phyloP scores from a whole-genome alignment of 2,113 vertebrate species.

The Fukomys damarensis region DNA sequence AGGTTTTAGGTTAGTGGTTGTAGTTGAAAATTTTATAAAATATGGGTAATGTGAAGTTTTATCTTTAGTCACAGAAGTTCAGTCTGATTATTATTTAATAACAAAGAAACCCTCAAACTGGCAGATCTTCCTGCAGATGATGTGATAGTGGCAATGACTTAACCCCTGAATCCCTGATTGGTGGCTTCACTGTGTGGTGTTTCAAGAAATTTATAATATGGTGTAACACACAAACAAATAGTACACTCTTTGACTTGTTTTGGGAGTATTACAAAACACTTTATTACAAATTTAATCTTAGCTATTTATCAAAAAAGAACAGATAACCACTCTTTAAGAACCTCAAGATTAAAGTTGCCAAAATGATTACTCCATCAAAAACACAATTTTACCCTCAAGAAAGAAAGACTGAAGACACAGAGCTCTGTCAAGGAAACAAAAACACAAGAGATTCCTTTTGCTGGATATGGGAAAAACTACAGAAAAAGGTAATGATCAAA shows the following conservation, averaged over 20 bases:
- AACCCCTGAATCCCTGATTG: conserved; percentile 64
- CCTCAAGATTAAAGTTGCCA: conserved; percentile 66
- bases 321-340: conserved; percentile 73
- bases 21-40: conserved; percentile 83
- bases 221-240: conserved; percentile 58
- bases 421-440: conserved; percentile 57
- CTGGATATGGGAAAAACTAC: neutral
- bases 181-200: conserved; percentile 65
- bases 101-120: conserved; percentile 37
- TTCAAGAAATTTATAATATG: conserved; percentile 50
- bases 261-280: conserved; percentile 82
- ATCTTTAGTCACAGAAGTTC: conserved; percentile 82
- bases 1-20: conserved; percentile 84
- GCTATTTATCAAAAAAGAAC: conserved; percentile 69
- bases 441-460: conserved; percentile 26
- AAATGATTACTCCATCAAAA: conserved; percentile 52
- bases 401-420: conserved; percentile 78
- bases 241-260: conserved; percentile 53
- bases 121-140: conserved; percentile 61
- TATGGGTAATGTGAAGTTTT: conserved; percentile 84
- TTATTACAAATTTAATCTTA: conserved; percentile 83
- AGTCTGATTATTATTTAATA: conserved; percentile 77
- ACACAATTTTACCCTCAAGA: conserved; percentile 39
- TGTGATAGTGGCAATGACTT: conserved; percentile 65
- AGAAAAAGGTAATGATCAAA: conserved; percentile 58